Conservation (phyloP, 2,888 invertebrate species). For the Pachycephus smyrnensis region DNA sequence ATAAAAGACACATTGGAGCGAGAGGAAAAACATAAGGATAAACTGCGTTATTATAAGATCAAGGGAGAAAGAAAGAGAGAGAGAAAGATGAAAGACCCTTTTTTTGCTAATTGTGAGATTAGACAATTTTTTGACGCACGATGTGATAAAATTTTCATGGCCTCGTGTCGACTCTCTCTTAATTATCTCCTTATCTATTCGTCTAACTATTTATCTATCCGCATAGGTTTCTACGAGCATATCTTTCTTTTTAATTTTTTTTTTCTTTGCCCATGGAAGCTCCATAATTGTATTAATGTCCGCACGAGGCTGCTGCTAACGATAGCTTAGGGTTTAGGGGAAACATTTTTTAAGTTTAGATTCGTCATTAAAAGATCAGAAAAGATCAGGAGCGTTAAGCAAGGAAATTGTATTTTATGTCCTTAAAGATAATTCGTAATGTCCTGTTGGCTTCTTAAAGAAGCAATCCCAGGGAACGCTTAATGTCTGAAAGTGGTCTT, state of each 20-base stretch:
- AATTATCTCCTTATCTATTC: neutral
- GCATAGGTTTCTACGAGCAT: neutral
- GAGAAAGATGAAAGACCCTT: neutral
- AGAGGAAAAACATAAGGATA: neutral
- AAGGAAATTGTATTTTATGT: neutral
- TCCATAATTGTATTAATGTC: slow-evolving; percentile 30
- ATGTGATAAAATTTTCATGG: neutral
- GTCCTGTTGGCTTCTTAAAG: neutral
- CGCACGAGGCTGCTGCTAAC: slow-evolving; percentile 40
- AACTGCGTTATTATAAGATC: neutral
- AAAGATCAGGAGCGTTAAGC: neutral
- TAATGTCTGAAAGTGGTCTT: neutral
- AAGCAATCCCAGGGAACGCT: neutral
- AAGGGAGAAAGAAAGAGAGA: neutral
- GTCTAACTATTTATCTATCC: neutral
- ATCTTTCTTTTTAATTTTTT: neutral
- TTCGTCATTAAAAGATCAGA: neutral
- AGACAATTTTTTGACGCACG: neutral
- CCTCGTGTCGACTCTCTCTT: neutral
- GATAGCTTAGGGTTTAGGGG: slow-evolving; percentile 18
- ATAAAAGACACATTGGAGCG: slow-evolving; percentile 13
- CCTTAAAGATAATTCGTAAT: neutral
- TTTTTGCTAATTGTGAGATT: neutral
- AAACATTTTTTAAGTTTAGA: neutral
- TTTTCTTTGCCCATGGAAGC: slow-evolving; percentile 8